These are phyloP conservation scores for Sprattus sprattus DNA, from an alignment of 2,113 vertebrate genomes.

Conservation along the genomic window DNA sequence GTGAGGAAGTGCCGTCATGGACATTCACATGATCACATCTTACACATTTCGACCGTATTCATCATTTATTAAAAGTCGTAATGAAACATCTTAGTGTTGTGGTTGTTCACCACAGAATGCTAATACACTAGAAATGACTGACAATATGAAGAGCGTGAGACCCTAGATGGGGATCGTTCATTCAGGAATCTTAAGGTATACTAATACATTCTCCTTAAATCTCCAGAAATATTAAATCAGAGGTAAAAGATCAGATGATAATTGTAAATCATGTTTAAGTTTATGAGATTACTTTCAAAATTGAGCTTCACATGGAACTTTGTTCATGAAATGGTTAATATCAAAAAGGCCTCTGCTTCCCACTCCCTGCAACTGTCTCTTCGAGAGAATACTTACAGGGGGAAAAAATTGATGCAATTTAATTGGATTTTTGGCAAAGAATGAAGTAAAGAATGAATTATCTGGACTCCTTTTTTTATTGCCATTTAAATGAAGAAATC, in stretches of 20 bases:
- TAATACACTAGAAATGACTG: background rate
- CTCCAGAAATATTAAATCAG: too few relatives aligned
- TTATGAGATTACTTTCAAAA: background rate
- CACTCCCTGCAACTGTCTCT: constrained; percentile 48
- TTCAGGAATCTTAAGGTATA: too few relatives aligned
- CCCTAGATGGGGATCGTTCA: too few relatives aligned
- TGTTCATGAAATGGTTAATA: background rate
- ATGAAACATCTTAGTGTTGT: background rate
- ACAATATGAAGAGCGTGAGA: background rate
- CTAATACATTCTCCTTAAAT: too few relatives aligned
- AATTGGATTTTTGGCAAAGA: constrained; percentile 71
- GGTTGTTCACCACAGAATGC: background rate
- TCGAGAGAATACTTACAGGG: constrained; percentile 56
- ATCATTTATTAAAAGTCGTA: background rate
- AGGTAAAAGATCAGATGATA: too few relatives aligned
- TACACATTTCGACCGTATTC: background rate
- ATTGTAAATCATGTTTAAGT: too few relatives aligned
- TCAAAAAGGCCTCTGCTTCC: constrained; percentile 16
- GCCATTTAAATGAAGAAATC: constrained; percentile 75
- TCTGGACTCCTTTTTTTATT: constrained; percentile 69
- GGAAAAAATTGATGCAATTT: constrained; percentile 69
- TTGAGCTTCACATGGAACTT: background rate
- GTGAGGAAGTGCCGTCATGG: background rate
- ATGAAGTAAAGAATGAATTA: constrained; percentile 67
- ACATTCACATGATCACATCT: background rate